Percentiles rank a stretch among this genome's conserved stretches.
phyloP scores from a whole-genome alignment of 2,888 invertebrate genomes.

The Mesodorylaimus sp. region DNA sequence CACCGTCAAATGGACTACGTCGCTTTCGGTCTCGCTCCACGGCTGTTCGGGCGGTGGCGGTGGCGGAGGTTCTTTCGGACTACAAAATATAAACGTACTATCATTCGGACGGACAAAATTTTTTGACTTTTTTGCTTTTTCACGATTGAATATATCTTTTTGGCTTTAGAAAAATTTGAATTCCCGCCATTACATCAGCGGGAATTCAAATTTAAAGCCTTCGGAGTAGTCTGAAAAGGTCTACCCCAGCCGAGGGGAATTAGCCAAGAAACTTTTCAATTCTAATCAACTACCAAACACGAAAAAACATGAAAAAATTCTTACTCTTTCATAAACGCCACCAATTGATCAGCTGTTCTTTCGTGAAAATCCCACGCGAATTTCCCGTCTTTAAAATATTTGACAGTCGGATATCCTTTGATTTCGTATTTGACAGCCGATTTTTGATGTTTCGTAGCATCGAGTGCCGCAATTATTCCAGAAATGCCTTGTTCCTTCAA shows the following conservation, averaged over 20 bases:
- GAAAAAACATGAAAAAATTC: conserved; percentile 14
- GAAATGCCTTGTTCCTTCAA: conserved; percentile 52
- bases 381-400: conserved; percentile 57
- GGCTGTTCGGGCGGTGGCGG: conserved; percentile 59
- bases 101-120: too few relatives aligned
- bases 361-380: conserved; percentile 58
- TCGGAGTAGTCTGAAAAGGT: too few relatives aligned
- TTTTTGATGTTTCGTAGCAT: conserved; percentile 55
- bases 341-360: conserved; percentile 54
- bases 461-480: conserved; percentile 60
- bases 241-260: too few relatives aligned
- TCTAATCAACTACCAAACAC: background rate
- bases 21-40: conserved; percentile 54
- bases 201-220: too few relatives aligned
- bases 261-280: too few relatives aligned
- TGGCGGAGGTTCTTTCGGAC: conserved; percentile 57
- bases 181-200: too few relatives aligned
- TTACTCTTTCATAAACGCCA: conserved; percentile 59
- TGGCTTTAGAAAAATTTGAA: too few relatives aligned
- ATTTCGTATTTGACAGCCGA: conserved; percentile 46
- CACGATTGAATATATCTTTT: too few relatives aligned
- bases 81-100: too few relatives aligned
- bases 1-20: conserved; percentile 56
- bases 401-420: conserved; percentile 55
- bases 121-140: too few relatives aligned